These are phyloP conservation scores for Crossaster papposus DNA, from an alignment of 53 echinoderm and acorn worm species.

Conservation along the genomic window DNA sequence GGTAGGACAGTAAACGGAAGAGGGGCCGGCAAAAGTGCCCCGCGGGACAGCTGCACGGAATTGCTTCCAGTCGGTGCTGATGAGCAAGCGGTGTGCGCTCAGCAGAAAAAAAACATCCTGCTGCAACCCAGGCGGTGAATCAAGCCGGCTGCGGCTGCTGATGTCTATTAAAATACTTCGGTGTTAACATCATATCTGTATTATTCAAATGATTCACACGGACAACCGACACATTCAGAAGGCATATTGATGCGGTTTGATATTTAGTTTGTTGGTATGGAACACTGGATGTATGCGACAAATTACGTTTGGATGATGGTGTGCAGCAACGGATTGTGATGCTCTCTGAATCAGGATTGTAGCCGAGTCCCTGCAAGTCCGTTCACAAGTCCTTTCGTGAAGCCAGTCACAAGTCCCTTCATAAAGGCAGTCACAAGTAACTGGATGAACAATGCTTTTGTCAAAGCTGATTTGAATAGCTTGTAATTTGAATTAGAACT, in stretches of 20 bases:
- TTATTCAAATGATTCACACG: neutral
- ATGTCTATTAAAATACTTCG: conserved; percentile 19
- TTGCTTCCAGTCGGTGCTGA: neutral
- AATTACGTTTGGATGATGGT: too few species aligned
- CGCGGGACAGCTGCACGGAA: neutral
- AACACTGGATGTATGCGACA: too few species aligned
- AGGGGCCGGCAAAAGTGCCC: neutral
- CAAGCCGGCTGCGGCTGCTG: conserved; percentile 2
- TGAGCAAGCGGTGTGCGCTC: neutral
- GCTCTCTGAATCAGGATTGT: too few species aligned
- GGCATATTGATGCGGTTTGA: neutral
- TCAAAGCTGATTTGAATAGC: too few species aligned
- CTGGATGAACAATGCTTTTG: too few species aligned
- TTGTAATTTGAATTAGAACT: too few species aligned
- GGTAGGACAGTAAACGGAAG: neutral
- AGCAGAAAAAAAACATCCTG: neutral
- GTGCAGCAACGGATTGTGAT: too few species aligned
- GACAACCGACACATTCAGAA: neutral
- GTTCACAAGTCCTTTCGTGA: too few species aligned
- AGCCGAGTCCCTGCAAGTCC: too few species aligned
- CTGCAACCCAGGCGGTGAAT: neutral
- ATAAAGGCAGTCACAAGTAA: too few species aligned
- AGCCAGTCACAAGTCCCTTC: too few species aligned
- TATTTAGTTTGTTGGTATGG: too few species aligned
- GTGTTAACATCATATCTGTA: conserved; percentile 13